Percentiles rank a stretch among this genome's conserved stretches.
Conservation (phyloP, 2,888 invertebrate genomes). For the Hydroisotoma schaefferi region DNA sequence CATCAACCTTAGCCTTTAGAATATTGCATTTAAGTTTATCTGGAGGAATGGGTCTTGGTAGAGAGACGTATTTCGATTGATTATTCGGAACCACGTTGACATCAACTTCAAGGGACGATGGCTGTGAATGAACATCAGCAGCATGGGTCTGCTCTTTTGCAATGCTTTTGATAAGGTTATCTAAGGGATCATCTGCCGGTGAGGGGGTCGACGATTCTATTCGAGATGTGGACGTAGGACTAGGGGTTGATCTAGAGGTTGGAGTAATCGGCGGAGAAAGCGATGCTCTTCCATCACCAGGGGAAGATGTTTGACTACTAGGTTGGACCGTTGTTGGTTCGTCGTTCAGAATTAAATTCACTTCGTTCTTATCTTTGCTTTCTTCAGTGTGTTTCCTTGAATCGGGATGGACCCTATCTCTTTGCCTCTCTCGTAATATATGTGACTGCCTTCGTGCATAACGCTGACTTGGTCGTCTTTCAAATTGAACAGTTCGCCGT, state of each 20-base stretch:
- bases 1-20: slow-evolving; percentile 73
- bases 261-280: slow-evolving; percentile 46
- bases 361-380: slow-evolving; percentile 1
- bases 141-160: slow-evolving; percentile 60
- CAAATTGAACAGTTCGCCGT: slow-evolving; percentile 90
- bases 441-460: slow-evolving; percentile 65
- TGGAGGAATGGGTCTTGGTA: slow-evolving; percentile 68
- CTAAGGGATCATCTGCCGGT: slow-evolving; percentile 59
- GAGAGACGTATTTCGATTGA: slow-evolving; percentile 52
- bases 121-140: slow-evolving; percentile 21
- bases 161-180: slow-evolving; percentile 71
- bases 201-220: slow-evolving; percentile 36
- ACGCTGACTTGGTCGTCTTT: slow-evolving; percentile 92
- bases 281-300: slow-evolving; percentile 24
- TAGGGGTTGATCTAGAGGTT: slow-evolving; percentile 45
- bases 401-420: slow-evolving; percentile 53
- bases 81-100: slow-evolving; percentile 54
- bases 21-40: slow-evolving; percentile 93
- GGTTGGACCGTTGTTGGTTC: slow-evolving; percentile 40
- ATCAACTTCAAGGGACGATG: slow-evolving; percentile 47
- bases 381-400: slow-evolving; percentile 10
- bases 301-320: slow-evolving; percentile 17
- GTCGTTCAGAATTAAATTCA: slow-evolving; percentile 31
- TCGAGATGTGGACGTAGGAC: slow-evolving; percentile 39
- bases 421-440: slow-evolving; percentile 57